Evolutionary conservation across 2,888 invertebrate genomes (phyloP), one percentile per base, ranked within the genome.

Genomic region (Trachelus troglodyta): DNA sequence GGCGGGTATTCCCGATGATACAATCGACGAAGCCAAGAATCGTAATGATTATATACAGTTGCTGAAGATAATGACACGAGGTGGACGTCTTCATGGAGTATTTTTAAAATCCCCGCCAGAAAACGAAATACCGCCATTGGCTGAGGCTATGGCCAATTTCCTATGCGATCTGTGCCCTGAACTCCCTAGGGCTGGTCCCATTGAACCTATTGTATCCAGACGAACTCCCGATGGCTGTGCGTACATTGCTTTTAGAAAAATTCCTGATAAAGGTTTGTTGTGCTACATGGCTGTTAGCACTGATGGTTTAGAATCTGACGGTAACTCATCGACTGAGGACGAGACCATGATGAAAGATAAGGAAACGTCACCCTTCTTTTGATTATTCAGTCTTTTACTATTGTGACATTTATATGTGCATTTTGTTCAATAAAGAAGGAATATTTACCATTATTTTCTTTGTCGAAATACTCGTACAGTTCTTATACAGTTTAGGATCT

Each of bases 281-380:
- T 93, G 93, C 84, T 94, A 94, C 83, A 92, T 94, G 92, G 93
- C 93, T n/a, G 93, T 93, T 11, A 92, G 93, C 81, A 93, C 93
- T 0, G 85, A 88, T 37, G 81, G 82, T 15, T 73, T 82, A 4
- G 78, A 74, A 71, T 34, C 31, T 9, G 71, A 30, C 30, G 71
- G 12, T 31, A 71, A 71, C 31, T 71, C 71, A 2, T 56, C 56
- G 31, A 71, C 4, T 3, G 71, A 71, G 1, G 31, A 31, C 1
- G 71, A 71, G 33, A 34, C 31, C 71, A 9, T 6, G 31, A 9
- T 15, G 1, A 34, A 71, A 71, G 9, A 6, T 31, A 31, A 71
- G 33, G 71, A 71, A 71, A 34, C 3, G 31, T 23, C 9, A 23
- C 9, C 23, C 9, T 56, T 23, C 9, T 56, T 23, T 23, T 56